phyloP scores from a whole-genome alignment of 2,797 vertebrate genomes.

The Ambastaia sidthimunki region DNA sequence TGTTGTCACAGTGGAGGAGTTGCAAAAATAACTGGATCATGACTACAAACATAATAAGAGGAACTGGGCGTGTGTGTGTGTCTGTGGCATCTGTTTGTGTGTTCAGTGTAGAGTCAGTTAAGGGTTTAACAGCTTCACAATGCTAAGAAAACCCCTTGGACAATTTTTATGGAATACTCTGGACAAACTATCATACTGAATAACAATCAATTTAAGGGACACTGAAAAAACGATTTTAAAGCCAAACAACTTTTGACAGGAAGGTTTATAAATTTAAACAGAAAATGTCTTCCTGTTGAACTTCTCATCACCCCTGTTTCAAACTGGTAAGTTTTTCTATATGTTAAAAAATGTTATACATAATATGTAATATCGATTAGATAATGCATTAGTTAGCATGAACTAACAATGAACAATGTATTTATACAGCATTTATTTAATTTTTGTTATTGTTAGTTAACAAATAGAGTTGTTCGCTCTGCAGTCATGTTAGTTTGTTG shows the following conservation, averaged over 20 bases:
- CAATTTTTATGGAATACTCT: slow-evolving; percentile 28
- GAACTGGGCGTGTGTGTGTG: slow-evolving; percentile 38
- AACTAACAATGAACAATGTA: no score
- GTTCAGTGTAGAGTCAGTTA: slow-evolving; percentile 62
- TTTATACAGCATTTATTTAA: no score
- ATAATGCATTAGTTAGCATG: no score
- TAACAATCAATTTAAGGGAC: neutral
- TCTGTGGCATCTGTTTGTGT: slow-evolving; percentile 63
- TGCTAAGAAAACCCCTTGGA: slow-evolving; percentile 29
- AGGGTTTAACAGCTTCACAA: slow-evolving; percentile 71
- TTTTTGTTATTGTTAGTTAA: no score
- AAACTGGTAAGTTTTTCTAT: slow-evolving; percentile 22
- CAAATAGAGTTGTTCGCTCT: no score
- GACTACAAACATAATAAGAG: slow-evolving; percentile 45
- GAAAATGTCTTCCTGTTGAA: neutral
- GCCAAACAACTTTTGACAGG: neutral
- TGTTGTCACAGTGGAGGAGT: slow-evolving; percentile 26
- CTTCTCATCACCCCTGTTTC: no score
- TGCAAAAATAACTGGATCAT: slow-evolving; percentile 34
- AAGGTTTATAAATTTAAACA: neutral
- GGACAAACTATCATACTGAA: slow-evolving; percentile 7
- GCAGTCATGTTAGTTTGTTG: no score
- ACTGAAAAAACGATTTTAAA: neutral
- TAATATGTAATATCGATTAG: no score
- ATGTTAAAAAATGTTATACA: no score